Evolutionary conservation across 2,888 invertebrate species (phyloP).

Genomic region (Sarcophaga rosellei): DNA sequence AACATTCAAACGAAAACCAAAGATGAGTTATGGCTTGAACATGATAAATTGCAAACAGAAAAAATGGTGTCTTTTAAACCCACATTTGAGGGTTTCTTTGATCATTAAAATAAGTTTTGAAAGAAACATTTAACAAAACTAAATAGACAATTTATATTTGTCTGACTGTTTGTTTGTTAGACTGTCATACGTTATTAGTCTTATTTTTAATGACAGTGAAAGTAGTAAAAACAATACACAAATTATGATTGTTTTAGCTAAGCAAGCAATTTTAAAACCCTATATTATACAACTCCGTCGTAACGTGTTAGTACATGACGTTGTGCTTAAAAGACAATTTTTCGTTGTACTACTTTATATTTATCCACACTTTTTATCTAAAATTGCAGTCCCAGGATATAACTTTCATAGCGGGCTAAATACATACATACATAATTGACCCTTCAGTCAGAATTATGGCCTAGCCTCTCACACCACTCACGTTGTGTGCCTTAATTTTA

Average conservation of each 20-base stretch:
- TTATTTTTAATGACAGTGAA: not conserved
- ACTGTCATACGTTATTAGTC: not conserved
- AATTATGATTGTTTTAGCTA: slow-evolving; percentile 3
- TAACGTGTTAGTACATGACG: no score
- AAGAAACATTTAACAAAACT: not conserved
- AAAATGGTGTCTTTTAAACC: slow-evolving; percentile 12
- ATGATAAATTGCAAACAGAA: slow-evolving; percentile 35
- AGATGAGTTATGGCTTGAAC: slow-evolving; percentile 39
- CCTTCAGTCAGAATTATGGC: no score
- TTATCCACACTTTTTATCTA: no score
- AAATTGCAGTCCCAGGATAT: no score
- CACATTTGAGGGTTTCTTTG: not conserved
- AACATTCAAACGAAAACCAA: not conserved
- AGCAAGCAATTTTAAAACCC: no score
- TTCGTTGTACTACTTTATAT: no score
- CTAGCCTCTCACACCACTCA: no score
- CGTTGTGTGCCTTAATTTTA: no score
- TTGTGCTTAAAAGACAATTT: no score
- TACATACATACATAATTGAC: no score
- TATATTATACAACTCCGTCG: no score
- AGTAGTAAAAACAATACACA: not conserved
- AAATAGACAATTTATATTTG: not conserved
- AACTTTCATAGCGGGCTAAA: no score
- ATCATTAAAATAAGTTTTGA: not conserved
- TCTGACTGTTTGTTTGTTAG: not conserved